Conservation (phyloP, 2,888 invertebrate genomes). For the Augochlorella aurata region DNA sequence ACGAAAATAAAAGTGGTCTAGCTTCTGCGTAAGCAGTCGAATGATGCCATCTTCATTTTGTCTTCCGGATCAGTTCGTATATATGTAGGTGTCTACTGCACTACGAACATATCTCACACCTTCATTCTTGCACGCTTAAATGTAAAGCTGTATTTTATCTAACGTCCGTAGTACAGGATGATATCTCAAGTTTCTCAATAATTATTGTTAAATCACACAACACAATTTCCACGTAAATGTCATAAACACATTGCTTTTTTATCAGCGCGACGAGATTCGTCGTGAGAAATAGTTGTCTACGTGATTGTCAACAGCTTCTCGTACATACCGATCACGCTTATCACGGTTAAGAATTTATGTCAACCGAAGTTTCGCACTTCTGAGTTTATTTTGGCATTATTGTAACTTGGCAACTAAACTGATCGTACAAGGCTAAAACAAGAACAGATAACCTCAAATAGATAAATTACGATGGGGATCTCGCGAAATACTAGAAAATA, state of each 20-base stretch:
- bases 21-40: conserved; percentile 20
- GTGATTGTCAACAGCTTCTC: conserved; percentile 1
- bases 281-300: not conserved
- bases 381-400: conserved; percentile 60
- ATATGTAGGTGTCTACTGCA: not conserved
- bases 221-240: not conserved
- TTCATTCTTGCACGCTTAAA: conserved; percentile 15
- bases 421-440: conserved; percentile 49
- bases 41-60: conserved; percentile 23
- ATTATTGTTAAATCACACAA: conserved; percentile 2
- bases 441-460: conserved; percentile 47
- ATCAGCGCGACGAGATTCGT: not conserved
- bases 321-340: conserved; percentile 32
- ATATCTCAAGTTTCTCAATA: not conserved
- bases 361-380: conserved; percentile 58
- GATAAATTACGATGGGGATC: conserved; percentile 37
- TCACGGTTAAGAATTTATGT: conserved; percentile 51
- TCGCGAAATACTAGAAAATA: conserved; percentile 18
- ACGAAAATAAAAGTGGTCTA: conserved; percentile 45
- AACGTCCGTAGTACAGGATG: not conserved
- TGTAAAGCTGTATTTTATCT: conserved; percentile 10
- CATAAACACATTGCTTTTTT: conserved; percentile 21
- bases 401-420: conserved; percentile 57
- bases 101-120: conserved; percentile 10
- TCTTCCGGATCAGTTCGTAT: conserved; percentile 27